phyloP scores from a whole-genome alignment of 2,113 vertebrate species.

The Burhinus bistriatus region DNA sequence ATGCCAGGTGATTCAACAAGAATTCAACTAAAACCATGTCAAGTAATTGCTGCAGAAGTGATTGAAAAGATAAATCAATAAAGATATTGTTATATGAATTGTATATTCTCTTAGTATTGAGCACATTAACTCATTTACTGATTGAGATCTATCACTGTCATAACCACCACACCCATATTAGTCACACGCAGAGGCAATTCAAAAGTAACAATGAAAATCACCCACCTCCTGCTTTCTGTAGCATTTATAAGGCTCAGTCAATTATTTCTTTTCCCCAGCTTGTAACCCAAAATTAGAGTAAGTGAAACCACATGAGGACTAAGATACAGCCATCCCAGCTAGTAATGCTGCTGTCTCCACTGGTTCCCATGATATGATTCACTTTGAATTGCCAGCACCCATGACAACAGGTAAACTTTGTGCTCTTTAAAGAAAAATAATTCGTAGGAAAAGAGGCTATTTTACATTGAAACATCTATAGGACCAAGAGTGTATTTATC shows the following conservation, averaged over 20 bases:
- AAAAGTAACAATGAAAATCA: neutral
- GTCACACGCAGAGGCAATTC: neutral
- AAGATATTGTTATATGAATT: neutral
- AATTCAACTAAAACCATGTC: neutral
- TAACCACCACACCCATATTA: neutral
- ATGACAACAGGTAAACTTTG: constrained; percentile 15
- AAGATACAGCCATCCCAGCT: neutral
- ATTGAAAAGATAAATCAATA: neutral
- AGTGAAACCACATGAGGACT: neutral
- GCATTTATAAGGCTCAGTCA: neutral
- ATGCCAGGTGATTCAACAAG: neutral
- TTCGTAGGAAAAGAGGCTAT: neutral
- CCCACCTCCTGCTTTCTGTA: neutral
- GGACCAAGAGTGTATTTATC: neutral
- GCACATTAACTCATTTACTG: neutral
- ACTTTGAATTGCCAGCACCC: neutral
- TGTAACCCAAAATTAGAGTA: neutral
- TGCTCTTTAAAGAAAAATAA: neutral
- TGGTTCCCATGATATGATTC: neutral
- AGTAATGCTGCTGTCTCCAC: neutral
- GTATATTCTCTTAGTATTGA: neutral
- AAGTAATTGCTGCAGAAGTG: neutral
- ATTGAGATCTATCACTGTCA: neutral
- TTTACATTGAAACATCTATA: neutral
- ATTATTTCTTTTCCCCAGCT: neutral